Evolutionary conservation across 2,113 vertebrate species (phyloP).

Genomic region (Pseudonaja textilis): DNA sequence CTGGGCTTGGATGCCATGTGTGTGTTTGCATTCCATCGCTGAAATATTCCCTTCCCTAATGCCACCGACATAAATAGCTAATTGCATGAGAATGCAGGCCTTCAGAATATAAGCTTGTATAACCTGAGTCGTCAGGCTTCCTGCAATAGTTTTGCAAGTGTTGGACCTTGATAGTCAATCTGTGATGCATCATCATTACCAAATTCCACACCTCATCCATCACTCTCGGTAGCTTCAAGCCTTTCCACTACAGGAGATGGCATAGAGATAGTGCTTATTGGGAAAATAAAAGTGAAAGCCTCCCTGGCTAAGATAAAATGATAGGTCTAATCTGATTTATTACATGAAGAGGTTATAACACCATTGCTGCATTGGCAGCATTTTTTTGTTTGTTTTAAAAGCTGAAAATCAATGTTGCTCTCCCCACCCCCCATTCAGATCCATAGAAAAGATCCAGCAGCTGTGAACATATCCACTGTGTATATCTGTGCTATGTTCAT

Average conservation of each 20-base stretch:
- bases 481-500: too few relatives aligned
- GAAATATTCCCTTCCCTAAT: not conserved
- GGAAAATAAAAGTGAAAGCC: conserved; percentile 5
- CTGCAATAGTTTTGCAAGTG: not conserved
- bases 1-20: not conserved
- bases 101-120: not conserved
- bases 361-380: not conserved
- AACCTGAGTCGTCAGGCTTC: conserved; percentile 4
- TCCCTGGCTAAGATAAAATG: conserved; percentile 26
- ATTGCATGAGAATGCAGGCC: not conserved
- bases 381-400: conserved; percentile 20
- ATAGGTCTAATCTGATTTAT: conserved; percentile 16
- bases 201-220: conserved; percentile 14
- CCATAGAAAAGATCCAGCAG: not conserved
- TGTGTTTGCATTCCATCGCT: not conserved
- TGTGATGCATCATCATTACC: not conserved
- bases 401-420: conserved; percentile 3
- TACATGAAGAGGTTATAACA: conserved; percentile 33
- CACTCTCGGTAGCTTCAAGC: not conserved
- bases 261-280: not conserved
- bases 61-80: not conserved
- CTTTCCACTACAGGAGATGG: not conserved
- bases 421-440: too few relatives aligned
- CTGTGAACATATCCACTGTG: not conserved
- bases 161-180: not conserved